These are phyloP conservation scores for Drosophila vallismaia DNA, from an alignment of 2,888 invertebrate species.

Conservation along the genomic window DNA sequence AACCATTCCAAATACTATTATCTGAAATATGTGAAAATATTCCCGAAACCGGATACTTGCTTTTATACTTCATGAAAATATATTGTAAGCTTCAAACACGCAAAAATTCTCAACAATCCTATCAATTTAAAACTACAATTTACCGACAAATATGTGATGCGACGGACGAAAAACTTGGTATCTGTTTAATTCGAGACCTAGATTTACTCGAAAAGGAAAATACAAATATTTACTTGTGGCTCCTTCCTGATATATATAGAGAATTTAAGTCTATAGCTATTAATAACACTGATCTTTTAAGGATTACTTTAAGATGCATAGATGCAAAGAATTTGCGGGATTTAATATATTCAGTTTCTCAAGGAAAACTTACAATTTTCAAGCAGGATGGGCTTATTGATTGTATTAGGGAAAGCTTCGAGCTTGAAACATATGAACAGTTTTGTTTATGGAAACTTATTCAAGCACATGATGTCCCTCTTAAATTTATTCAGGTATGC, in stretches of 20 bases:
- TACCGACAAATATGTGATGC: constrained; percentile 95
- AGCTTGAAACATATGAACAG: constrained; percentile 99
- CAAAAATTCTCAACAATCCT: constrained; percentile 85
- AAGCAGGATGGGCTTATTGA: constrained; percentile 90
- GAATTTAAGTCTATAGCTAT: constrained; percentile 94
- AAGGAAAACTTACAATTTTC: constrained; percentile 93
- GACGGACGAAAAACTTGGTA: constrained; percentile 86
- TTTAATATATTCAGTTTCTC: constrained; percentile 94
- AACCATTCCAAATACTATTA: constrained; percentile 91
- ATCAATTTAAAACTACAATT: constrained; percentile 91
- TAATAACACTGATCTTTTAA: constrained; percentile 94
- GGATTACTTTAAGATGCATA: constrained; percentile 94
- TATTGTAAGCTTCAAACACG: constrained; percentile 86
- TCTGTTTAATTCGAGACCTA: constrained; percentile 88
- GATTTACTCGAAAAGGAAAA: constrained; percentile 95
- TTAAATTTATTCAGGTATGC: constrained; percentile 90
- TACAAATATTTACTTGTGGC: constrained; percentile 94
- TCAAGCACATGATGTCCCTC: constrained; percentile 95
- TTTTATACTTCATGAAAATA: constrained; percentile 95
- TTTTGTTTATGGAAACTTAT: constrained; percentile 98
- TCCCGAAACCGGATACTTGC: constrained; percentile 91
- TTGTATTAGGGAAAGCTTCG: constrained; percentile 92
- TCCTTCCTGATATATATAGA: constrained; percentile 96
- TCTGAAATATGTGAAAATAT: constrained; percentile 91
- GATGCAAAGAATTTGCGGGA: constrained; percentile 96